phyloP scores from a whole-genome alignment of 2,113 vertebrate genomes.

The Leuciscus idus region DNA sequence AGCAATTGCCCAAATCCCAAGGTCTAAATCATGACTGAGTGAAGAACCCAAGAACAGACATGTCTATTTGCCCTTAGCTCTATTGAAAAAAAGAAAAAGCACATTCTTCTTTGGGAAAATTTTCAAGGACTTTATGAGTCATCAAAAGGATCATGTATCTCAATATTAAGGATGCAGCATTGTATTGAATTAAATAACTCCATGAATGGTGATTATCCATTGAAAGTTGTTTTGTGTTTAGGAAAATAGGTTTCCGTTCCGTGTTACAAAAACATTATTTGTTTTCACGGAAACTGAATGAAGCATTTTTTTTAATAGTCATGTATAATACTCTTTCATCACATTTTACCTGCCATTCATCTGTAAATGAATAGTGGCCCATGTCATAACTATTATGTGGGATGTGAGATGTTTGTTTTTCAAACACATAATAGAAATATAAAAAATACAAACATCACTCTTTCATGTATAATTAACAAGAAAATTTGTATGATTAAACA shows the following conservation, averaged over 20 bases:
- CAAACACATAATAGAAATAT: neutral
- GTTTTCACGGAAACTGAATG: neutral
- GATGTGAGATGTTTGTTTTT: neutral
- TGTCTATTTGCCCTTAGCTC: conserved; percentile 7
- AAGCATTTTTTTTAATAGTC: neutral
- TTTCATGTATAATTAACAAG: neutral
- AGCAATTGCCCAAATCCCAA: neutral
- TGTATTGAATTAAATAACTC: neutral
- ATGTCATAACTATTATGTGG: neutral
- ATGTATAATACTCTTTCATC: neutral
- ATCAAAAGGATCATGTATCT: neutral
- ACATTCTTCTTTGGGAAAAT: neutral
- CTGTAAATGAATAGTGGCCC: neutral
- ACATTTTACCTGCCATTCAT: neutral
- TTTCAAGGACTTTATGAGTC: neutral
- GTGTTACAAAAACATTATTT: neutral
- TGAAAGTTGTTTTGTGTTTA: neutral
- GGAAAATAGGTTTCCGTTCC: neutral
- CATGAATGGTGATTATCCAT: neutral
- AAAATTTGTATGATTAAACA: neutral
- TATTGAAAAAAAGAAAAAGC: neutral
- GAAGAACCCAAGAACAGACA: conserved; percentile 3
- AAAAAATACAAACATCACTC: neutral
- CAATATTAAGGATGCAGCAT: neutral
- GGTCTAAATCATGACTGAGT: neutral